Evolutionary conservation across 2,888 invertebrate genomes (phyloP), one percentile per base, ranked within the genome.

Genomic region (Malthinus flaveolus): DNA sequence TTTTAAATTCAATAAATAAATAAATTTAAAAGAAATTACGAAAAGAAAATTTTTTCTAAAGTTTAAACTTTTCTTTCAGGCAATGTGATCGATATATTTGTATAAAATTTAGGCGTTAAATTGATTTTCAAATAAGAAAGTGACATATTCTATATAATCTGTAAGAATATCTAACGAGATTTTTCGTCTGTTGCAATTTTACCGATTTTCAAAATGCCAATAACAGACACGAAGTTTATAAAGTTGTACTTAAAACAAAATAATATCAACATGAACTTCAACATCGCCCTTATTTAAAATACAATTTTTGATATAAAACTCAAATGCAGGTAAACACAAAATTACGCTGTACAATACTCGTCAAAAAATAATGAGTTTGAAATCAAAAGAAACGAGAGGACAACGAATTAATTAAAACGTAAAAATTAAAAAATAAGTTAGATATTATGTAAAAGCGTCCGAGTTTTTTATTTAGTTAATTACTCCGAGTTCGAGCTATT

Each of bases 101-200:
- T 15, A n/a, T 23, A 11, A 23, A 42, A 42, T 15, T 42, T 12
- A 42, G 39, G 23, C 15, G 13, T 42, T n/a, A 23, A 23, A 42
- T 42, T 15, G 10, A 42, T 42, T 42, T 42, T 5, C 23, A 15
- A 23, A 23, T 15, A 42, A 42, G 15, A 42, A 42, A n/a, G 39
- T 42, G 39, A 42, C 39, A 42, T 12, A 15, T 42, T 42, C 13
- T 42, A 42, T 15, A 42, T 42, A 42, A 42, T 42, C 39, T 42
- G 15, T 42, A 15, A 23, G 39, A 42, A 42, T 42, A 42, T 42
- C n/a, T 42, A 42, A 42, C 15, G 39, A 42, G 39, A 13, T 42
- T 42, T 42, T 23, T 23, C 39, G 15, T 13, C 39, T 42, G 39
- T 42, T 42, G 39, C 39, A 42, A 42, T 42, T 42, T 42, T 42